These are phyloP conservation scores for Lepidurus packardi DNA, from an alignment of 1,140 invertebrate genomes.

Conservation along the genomic window DNA sequence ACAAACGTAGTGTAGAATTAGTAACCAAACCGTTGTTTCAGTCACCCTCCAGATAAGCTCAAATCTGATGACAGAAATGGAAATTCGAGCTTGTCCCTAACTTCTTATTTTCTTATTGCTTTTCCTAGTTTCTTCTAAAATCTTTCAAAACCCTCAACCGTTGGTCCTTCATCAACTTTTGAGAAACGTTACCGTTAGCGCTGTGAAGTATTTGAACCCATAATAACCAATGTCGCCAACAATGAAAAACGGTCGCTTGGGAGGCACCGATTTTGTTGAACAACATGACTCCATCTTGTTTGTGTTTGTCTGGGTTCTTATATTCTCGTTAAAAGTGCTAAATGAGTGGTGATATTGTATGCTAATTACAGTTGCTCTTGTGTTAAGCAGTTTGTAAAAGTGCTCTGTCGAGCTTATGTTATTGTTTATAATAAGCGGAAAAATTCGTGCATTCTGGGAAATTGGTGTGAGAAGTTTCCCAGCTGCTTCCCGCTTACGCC, in stretches of 20 bases:
- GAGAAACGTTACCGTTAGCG: too few relatives aligned
- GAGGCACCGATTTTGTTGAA: too few relatives aligned
- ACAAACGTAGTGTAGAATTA: constrained; percentile 29
- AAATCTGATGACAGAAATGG: constrained; percentile 14
- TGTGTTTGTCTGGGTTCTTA: too few relatives aligned
- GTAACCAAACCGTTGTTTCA: constrained; percentile 28
- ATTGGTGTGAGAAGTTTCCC: constrained; percentile 10
- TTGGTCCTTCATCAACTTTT: too few relatives aligned
- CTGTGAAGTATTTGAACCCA: too few relatives aligned
- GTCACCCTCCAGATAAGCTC: not conserved
- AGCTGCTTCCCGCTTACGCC: not conserved
- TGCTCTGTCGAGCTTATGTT: not conserved
- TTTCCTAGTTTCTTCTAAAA: too few relatives aligned
- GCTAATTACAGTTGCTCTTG: not conserved
- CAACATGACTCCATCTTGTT: too few relatives aligned
- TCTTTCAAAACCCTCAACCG: too few relatives aligned
- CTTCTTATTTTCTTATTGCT: not conserved
- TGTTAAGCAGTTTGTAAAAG: not conserved
- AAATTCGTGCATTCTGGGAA: not conserved
- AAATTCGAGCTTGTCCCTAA: not conserved
- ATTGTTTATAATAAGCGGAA: not conserved
- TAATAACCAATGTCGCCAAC: too few relatives aligned
- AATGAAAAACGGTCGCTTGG: too few relatives aligned
- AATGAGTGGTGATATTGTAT: not conserved
- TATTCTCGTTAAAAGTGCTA: not conserved